Evolutionary conservation across 2,888 invertebrate genomes (phyloP), one percentile per base, ranked within the genome.

Genomic region (Xylota segnis): DNA sequence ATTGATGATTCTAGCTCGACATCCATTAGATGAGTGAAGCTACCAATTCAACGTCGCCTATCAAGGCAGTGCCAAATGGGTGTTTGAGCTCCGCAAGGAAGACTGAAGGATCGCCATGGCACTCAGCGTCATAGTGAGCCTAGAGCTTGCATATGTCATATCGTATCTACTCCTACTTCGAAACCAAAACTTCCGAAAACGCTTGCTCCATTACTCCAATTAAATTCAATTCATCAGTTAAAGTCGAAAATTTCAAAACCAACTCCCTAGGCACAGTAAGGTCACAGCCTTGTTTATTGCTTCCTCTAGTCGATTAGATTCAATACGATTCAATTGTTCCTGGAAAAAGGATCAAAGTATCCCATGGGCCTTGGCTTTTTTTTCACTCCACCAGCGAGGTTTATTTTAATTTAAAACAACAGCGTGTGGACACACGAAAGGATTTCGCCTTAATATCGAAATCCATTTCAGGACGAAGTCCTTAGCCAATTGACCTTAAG

Each of bases 341-440:
- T 14, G 43, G 43, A 43, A 43, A 43, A 43, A 43, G 40, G 43
- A 43, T 43, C 43, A 43, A 43, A 43, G 43, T 43, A 14, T 5
- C 14, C 14, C 43, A n/a, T 14, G n/a, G 43, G 14, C 14, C 14
- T 43, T 43, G 14, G 43, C 14, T 43, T 43, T 43, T 43, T 43
- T 23, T 23, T 23, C 3, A 3, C 3, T 14, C 14, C 14, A 43
- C 14, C 23, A 23, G 23, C 23, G 23, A 4, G n/a, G 43, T 2
- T 43, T 43, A 2, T 5, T 43, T 14, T 43, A 43, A 43, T 43
- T 43, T 43, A 5, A 43, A 43, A 43, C 43, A 43, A 14, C 14
- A 43, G 14, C 43, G 4, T n/a, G 40, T n/a, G 0, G 4, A 12
- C n/a, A n/a, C n/a, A n/a, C n/a, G n/a, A n/a, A n/a, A n/a, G n/a